Base-by-base conservation (phyloP, 2,113 vertebrate species). In the Otis tarda region DNA sequence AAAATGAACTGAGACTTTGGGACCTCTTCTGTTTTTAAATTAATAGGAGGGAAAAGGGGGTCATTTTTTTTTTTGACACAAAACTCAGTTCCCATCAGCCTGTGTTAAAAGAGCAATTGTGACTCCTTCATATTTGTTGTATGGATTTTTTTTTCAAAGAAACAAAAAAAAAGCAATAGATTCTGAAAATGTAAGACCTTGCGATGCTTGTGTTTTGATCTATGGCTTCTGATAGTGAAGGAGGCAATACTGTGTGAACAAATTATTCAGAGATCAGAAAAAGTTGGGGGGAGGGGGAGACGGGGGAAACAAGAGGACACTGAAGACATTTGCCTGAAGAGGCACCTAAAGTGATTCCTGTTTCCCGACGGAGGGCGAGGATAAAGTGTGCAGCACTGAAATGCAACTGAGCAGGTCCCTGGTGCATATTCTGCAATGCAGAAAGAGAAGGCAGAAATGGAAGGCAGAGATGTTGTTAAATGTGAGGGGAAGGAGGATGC, bases 161-260 rank as follows among this genome's bases (percentile, higher is more conserved):
- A 84, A 43, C 14, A 5, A 43, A 55, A 57, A 39, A 39, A 43
- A 84, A 49, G 35, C 56, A 89, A 68, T 68, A 43, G 52, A 60
- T 84, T 78, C 69, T 63, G 84, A 93, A 87, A 68, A 31, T 37
- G 14, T 82, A 71, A 87, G 87, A 75, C n/a, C 49, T 95, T 93
- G 69, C 35, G 79, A 52, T 41, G 33, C 49, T 87, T 52, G 27
- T 56, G 56, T 84, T 94, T 92, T 93, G 64, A 89, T 95, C 87
- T 91, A 79, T 79, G 74, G 56, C 35, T 93, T 89, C 69, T 91
- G 63, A 78, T 49, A 33, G 65, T 0, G 0, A 89, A 69, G 56
- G 80, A 94, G 92, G 60, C 52, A 78, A 49, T 56, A 37, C 49
- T 31, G 24, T 64, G 57, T 87, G 68, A 94, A 81, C 37, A 86